Conservation (phyloP, 2,113 vertebrate genomes). For the Oxyruncus cristatus region DNA sequence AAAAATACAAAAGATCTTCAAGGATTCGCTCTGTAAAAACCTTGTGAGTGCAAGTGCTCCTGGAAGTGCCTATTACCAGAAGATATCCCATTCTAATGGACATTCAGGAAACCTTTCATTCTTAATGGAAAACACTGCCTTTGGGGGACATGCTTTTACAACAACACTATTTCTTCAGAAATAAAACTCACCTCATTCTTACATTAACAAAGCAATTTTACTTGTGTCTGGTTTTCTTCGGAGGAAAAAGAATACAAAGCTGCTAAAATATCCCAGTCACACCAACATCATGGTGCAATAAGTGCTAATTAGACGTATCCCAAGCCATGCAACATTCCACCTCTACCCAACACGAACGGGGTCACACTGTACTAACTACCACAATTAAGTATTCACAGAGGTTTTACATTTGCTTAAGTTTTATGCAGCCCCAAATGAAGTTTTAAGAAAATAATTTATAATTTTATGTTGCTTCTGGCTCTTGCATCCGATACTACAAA, state of each 20-base stretch:
- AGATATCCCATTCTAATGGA: conserved; percentile 56
- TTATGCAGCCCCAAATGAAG: neutral
- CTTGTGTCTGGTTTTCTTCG: conserved; percentile 38
- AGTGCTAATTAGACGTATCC: neutral
- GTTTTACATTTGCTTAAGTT: neutral
- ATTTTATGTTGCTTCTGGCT: neutral
- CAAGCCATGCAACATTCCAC: neutral
- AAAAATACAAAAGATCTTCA: conserved; percentile 2
- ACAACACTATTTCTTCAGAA: conserved; percentile 56
- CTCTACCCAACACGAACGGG: neutral
- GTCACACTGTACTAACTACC: neutral
- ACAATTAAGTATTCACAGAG: neutral
- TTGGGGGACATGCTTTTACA: conserved; percentile 49
- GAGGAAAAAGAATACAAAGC: conserved; percentile 1
- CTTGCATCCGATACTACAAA: neutral
- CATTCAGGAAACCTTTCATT: conserved; percentile 64
- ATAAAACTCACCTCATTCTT: conserved; percentile 60
- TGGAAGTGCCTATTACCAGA: conserved; percentile 56
- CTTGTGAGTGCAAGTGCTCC: conserved; percentile 12
- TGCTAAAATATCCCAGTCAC: conserved; percentile 14
- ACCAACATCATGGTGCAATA: neutral
- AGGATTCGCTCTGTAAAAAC: conserved; percentile 15
- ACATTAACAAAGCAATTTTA: conserved; percentile 64
- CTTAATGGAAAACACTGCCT: conserved; percentile 71
- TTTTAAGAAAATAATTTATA: neutral